phyloP scores from a whole-genome alignment of 2,888 invertebrate genomes.

The Lasioglossum zephyrum region DNA sequence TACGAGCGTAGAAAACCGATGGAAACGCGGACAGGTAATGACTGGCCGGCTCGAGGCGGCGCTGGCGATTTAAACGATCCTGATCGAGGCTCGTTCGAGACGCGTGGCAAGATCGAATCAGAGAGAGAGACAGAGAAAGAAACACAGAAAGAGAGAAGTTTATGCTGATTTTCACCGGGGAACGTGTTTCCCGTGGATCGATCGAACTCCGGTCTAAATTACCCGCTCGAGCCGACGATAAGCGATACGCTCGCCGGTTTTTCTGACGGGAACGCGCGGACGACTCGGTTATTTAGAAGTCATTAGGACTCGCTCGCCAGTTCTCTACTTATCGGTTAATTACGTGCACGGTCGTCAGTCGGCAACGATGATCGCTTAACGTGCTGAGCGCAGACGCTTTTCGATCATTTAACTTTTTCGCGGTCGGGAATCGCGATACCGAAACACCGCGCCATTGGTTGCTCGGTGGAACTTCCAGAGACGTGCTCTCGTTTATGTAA shows the following conservation, averaged over 20 bases:
- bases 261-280: constrained; percentile 25
- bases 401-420: constrained; percentile 40
- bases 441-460: background rate
- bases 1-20: background rate
- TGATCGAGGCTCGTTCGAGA: background rate
- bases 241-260: constrained; percentile 53
- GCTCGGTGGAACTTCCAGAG: constrained; percentile 22
- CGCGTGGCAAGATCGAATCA: background rate
- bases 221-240: constrained; percentile 40
- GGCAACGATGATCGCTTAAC: background rate
- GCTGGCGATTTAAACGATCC: constrained; percentile 12
- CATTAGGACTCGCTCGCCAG: constrained; percentile 74
- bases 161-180: background rate
- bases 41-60: constrained; percentile 3
- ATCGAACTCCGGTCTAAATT: constrained; percentile 43
- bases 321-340: constrained; percentile 78
- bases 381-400: constrained; percentile 18
- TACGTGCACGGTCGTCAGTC: constrained; percentile 47
- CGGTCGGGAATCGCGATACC: background rate
- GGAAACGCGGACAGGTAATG: constrained; percentile 8
- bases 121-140: background rate
- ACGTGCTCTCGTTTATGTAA: constrained; percentile 52
- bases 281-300: constrained; percentile 69
- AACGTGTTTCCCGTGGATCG: constrained; percentile 59
- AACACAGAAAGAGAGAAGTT: background rate